phyloP scores from a whole-genome alignment of 2,797 vertebrate species.

The Malacoraja senta region DNA sequence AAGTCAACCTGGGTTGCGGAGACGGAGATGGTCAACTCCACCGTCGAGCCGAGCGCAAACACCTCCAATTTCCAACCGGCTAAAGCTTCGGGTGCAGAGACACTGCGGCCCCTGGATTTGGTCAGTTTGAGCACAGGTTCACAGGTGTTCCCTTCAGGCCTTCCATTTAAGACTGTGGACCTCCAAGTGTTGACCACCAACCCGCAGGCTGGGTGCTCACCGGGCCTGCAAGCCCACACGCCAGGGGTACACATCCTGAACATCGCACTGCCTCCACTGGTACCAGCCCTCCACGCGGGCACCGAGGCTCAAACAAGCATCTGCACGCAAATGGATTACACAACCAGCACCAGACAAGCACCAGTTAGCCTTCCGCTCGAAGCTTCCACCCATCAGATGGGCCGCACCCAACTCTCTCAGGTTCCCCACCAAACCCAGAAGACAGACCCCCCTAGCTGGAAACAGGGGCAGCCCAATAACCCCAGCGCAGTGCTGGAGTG shows the following conservation, averaged over 20 bases:
- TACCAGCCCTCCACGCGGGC: slow-evolving; percentile 72
- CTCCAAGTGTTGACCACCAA: slow-evolving; percentile 78
- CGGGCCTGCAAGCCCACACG: slow-evolving; percentile 65
- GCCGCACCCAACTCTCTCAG: slow-evolving; percentile 48
- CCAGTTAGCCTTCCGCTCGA: neutral
- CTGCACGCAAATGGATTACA: slow-evolving; percentile 40
- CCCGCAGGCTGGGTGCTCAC: slow-evolving; percentile 62
- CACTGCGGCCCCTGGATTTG: slow-evolving; percentile 78
- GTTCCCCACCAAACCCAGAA: slow-evolving; percentile 42
- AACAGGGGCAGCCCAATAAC: slow-evolving; percentile 42
- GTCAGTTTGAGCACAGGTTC: slow-evolving; percentile 64
- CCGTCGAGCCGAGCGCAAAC: slow-evolving; percentile 65
- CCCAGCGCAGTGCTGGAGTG: slow-evolving; percentile 39
- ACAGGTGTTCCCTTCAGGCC: slow-evolving; percentile 67
- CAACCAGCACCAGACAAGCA: slow-evolving; percentile 42
- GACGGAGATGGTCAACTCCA: slow-evolving; percentile 65
- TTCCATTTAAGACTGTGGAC: slow-evolving; percentile 81
- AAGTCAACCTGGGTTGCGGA: slow-evolving; percentile 68
- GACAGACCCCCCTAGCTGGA: slow-evolving; percentile 35
- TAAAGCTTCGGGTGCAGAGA: slow-evolving; percentile 66
- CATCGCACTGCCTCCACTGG: slow-evolving; percentile 79
- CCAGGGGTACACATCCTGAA: slow-evolving; percentile 86
- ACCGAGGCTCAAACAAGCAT: slow-evolving; percentile 48
- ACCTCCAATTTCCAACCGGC: slow-evolving; percentile 62
- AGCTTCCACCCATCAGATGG: neutral